Conservation (phyloP, 2,113 vertebrate genomes). For the Xenotilapia caudafasciata region DNA sequence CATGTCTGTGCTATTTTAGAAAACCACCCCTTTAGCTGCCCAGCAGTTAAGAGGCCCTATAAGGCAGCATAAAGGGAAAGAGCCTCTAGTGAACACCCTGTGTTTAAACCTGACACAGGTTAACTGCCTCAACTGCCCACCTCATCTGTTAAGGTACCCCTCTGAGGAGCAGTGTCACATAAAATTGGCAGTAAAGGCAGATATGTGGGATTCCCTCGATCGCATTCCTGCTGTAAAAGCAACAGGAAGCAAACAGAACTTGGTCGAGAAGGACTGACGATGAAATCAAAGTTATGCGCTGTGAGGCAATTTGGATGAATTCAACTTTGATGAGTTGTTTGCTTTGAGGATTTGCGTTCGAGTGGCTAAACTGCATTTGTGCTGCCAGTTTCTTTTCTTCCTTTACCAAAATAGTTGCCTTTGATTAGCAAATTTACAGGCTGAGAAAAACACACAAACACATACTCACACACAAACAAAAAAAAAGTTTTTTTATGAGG, state of each 20-base stretch:
- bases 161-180: neutral
- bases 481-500: neutral
- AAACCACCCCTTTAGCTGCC: neutral
- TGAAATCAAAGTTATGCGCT: neutral
- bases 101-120: constrained; percentile 50
- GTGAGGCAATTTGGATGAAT: neutral
- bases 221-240: neutral
- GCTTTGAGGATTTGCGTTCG: neutral
- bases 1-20: constrained; percentile 24
- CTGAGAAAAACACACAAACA: neutral
- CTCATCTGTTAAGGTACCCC: constrained; percentile 13
- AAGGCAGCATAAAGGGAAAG: neutral
- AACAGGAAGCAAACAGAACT: neutral
- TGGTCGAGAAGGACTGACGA: neutral
- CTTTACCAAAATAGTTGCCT: constrained; percentile 1
- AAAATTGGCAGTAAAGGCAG: neutral
- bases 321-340: neutral
- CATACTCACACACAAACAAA: neutral
- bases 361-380: neutral
- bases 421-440: neutral
- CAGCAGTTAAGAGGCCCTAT: neutral
- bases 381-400: neutral
- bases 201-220: neutral
- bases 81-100: constrained; percentile 1
- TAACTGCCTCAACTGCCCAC: constrained; percentile 43